These are phyloP conservation scores for Cranoglanis bouderius DNA, from an alignment of 2,113 vertebrate genomes.

Conservation along the genomic window DNA sequence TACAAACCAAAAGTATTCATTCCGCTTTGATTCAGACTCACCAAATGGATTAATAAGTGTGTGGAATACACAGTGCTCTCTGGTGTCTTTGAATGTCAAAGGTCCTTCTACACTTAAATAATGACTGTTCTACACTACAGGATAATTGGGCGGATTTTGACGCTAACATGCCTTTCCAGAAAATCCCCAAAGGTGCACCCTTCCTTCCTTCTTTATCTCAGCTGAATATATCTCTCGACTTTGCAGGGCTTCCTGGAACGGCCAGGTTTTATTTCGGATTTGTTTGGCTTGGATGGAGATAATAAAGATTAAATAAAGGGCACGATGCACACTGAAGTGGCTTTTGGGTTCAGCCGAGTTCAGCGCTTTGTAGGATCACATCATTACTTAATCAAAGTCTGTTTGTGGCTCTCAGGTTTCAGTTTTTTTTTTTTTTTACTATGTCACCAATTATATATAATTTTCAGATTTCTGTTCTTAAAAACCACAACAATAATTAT, in stretches of 20 bases:
- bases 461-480: neutral
- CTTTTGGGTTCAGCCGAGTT: neutral
- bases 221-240: too few species aligned
- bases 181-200: neutral
- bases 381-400: neutral
- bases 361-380: neutral
- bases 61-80: neutral
- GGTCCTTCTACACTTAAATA: neutral
- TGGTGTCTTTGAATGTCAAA: neutral
- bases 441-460: neutral
- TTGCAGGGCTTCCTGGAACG: slow-evolving; percentile 7
- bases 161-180: neutral
- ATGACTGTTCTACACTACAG: neutral
- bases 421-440: neutral
- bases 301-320: slow-evolving; percentile 12
- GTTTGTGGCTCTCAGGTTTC: neutral
- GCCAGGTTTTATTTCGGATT: neutral
- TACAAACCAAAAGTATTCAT: neutral
- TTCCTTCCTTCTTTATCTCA: neutral
- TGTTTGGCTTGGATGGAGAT: slow-evolving; percentile 21
- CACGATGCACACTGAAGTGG: neutral
- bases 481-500: slow-evolving; percentile 11
- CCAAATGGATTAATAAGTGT: neutral
- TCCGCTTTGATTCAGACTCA: neutral
- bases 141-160: neutral